These are phyloP conservation scores for Euwallacea similis DNA, from an alignment of 1,140 invertebrate genomes.

Conservation along the genomic window DNA sequence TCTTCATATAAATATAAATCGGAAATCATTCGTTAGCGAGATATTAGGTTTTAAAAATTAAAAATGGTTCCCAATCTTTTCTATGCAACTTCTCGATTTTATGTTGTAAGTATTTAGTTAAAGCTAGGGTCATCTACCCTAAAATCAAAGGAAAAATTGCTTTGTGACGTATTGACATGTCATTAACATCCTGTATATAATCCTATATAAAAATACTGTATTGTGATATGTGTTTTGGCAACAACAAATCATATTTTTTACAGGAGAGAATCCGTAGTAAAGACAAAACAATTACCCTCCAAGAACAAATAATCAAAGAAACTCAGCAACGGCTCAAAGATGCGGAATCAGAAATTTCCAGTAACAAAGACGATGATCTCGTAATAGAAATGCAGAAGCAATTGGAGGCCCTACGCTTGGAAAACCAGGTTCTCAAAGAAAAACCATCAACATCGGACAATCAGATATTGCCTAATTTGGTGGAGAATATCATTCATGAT, in stretches of 20 bases:
- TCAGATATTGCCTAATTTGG: slow-evolving; percentile 59
- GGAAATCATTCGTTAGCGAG: too few relatives aligned
- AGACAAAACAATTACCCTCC: slow-evolving; percentile 62
- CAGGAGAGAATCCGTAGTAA: slow-evolving; percentile 61
- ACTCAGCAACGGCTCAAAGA: slow-evolving; percentile 55
- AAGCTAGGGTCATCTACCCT: neutral
- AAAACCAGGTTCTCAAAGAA: slow-evolving; percentile 59
- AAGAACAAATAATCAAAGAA: slow-evolving; percentile 54
- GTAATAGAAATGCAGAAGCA: slow-evolving; percentile 61
- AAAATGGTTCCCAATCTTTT: too few relatives aligned
- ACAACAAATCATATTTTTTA: neutral
- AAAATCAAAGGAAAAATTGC: neutral
- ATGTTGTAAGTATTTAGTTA: too few relatives aligned
- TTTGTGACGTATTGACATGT: neutral
- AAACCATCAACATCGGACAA: slow-evolving; percentile 54
- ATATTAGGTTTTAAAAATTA: neutral
- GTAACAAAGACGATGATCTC: slow-evolving; percentile 54
- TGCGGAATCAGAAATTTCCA: slow-evolving; percentile 60
- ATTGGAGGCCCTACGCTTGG: slow-evolving; percentile 57
- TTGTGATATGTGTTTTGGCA: neutral
- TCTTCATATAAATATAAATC: too few relatives aligned
- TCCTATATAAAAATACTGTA: too few relatives aligned
- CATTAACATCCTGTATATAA: too few relatives aligned
- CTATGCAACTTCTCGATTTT: too few relatives aligned
- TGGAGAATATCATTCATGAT: slow-evolving; percentile 66